These are phyloP conservation scores for Catajapyx aquilonaris DNA, from an alignment of 1,140 invertebrate species.

Conservation along the genomic window DNA sequence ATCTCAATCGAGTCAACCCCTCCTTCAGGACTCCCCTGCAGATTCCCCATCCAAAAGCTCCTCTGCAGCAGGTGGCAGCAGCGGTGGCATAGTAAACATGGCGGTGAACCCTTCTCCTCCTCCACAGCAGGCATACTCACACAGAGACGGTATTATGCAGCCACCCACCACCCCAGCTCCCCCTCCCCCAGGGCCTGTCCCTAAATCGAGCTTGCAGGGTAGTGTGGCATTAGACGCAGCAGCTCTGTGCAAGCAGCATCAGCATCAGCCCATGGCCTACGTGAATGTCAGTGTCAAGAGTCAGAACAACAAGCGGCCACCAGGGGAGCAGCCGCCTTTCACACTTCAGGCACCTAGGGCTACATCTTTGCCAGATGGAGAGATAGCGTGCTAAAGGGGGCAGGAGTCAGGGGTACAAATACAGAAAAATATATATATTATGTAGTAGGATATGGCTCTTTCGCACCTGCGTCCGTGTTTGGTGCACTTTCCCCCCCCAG, in stretches of 20 bases:
- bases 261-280: conserved; percentile 4
- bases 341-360: too few species aligned
- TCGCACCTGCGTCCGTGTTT: too few species aligned
- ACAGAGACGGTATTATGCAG: too few species aligned
- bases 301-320: too few species aligned
- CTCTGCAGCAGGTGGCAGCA: neutral
- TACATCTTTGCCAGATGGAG: too few species aligned
- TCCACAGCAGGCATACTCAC: too few species aligned
- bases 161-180: conserved; percentile 1
- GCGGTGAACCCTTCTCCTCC: neutral
- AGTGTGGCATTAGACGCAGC: conserved; percentile 1
- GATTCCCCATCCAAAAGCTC: conserved; percentile 1
- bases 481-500: too few species aligned
- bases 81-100: conserved; percentile 2
- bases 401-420: too few species aligned
- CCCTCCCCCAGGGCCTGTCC: neutral
- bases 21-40: conserved; percentile 15
- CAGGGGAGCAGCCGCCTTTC: neutral
- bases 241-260: conserved; percentile 1
- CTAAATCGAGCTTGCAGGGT: neutral
- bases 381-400: too few species aligned
- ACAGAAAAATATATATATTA: too few species aligned
- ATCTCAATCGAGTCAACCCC: conserved; percentile 20
- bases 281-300: conserved; percentile 7
- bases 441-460: too few species aligned